Conservation (phyloP, 2,113 vertebrate species). For the Micromys minutus region DNA sequence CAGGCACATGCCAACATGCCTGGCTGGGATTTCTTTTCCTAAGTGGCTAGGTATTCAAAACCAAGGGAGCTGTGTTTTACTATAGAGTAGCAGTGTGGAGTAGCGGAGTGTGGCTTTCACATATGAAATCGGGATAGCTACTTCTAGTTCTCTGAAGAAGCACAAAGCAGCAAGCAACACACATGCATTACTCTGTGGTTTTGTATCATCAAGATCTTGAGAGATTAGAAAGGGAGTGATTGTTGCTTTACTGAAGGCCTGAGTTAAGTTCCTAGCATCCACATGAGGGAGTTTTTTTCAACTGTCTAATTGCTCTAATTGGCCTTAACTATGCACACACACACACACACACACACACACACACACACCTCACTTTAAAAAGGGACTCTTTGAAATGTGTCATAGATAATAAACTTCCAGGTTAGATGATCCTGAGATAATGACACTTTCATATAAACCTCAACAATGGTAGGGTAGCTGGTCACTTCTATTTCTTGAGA, state of each 20-base stretch:
- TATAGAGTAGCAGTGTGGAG: background rate
- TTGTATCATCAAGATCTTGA: background rate
- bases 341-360: background rate
- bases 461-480: background rate
- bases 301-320: background rate
- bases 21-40: background rate
- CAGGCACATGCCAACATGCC: too few relatives aligned
- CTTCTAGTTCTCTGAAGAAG: background rate
- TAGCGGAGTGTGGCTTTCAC: background rate
- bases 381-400: background rate
- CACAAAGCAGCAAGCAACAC: background rate
- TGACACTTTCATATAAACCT: background rate
- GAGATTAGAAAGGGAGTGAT: background rate
- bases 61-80: background rate
- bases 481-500: background rate
- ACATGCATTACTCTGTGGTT: background rate
- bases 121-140: background rate
- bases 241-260: background rate
- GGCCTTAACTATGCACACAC: background rate
- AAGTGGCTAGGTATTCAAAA: background rate
- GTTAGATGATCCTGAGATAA: background rate
- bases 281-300: background rate
- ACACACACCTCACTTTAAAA: background rate
- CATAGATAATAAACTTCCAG: background rate
- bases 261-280: background rate